These are phyloP conservation scores for Montipora cactus DNA, from an alignment of 64 coral and sea anemone genomes.

Conservation along the genomic window DNA sequence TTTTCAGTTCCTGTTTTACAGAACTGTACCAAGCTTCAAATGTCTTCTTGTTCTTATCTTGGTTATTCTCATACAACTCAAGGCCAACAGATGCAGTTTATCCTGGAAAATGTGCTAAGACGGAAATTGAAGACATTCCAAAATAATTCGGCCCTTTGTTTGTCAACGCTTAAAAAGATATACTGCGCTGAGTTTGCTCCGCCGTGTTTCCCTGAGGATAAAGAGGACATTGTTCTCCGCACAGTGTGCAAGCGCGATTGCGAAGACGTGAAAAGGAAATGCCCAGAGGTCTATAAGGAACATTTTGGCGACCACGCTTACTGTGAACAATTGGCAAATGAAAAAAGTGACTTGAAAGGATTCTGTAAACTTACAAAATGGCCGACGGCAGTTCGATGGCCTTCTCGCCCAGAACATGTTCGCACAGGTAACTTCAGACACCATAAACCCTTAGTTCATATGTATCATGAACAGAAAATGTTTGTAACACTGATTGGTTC, in stretches of 20 bases:
- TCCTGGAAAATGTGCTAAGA: conserved; percentile 19
- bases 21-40: conserved; percentile 43
- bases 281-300: conserved; percentile 36
- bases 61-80: conserved; percentile 44
- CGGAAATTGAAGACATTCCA: not conserved
- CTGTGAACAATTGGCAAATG: conserved; percentile 36
- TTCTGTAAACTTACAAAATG: conserved; percentile 61
- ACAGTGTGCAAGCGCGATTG: conserved; percentile 59
- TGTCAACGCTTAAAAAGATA: conserved; percentile 15
- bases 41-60: conserved; percentile 36
- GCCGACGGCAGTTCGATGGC: conserved; percentile 53
- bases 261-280: conserved; percentile 3
- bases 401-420: not conserved
- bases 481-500: no score
- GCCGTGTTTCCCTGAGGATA: conserved; percentile 36
- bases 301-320: conserved; percentile 42
- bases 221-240: conserved; percentile 31
- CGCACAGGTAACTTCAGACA: not conserved
- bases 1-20: conserved; percentile 19
- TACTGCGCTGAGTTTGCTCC: conserved; percentile 54
- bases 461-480: no score
- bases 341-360: conserved; percentile 38
- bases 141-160: conserved; percentile 16
- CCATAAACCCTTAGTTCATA: no score
- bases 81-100: conserved; percentile 7